Evolutionary conservation across 2,113 vertebrate genomes (phyloP).

Genomic region (Eupsittula cactorum): DNA sequence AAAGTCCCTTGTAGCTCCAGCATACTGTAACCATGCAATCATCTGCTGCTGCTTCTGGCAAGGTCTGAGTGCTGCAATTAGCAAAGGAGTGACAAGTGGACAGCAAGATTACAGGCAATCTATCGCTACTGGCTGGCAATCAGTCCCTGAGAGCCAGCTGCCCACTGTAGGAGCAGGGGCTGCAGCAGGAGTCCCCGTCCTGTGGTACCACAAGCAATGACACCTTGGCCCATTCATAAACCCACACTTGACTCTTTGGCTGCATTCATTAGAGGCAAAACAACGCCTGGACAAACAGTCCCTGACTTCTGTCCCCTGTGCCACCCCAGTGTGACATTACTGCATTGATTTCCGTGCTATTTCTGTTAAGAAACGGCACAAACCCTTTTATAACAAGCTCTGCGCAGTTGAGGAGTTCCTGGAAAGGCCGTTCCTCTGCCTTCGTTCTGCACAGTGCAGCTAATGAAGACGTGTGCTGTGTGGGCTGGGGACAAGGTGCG

Average conservation of each 20-base stretch:
- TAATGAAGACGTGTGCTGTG: not conserved
- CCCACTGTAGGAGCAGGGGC: not conserved
- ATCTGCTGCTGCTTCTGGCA: not conserved
- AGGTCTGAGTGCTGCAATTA: not conserved
- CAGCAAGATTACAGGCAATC: not conserved
- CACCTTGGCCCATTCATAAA: rapidly evolving
- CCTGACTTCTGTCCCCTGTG: not conserved
- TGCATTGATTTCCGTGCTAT: not conserved
- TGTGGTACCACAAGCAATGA: rapidly evolving
- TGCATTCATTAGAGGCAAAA: not conserved
- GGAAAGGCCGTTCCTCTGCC: not conserved
- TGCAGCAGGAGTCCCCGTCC: not conserved
- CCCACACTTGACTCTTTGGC: not conserved
- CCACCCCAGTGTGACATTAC: not conserved
- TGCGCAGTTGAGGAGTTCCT: not conserved
- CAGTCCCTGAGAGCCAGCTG: not conserved
- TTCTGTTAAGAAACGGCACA: not conserved
- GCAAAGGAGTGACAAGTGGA: not conserved
- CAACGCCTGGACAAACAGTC: not conserved
- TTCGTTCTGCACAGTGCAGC: not conserved
- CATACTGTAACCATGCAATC: rapidly evolving
- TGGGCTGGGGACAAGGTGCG: not conserved
- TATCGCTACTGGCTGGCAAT: not conserved
- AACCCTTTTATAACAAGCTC: not conserved
- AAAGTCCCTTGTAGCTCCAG: rapidly evolving